A percentile compares a stretch with the other conserved stretches of the same genome.
These are phyloP conservation scores for Eucidaris tribuloides DNA, from an alignment of 35 echinoderm and acorn worm genomes.

Conservation along the genomic window DNA sequence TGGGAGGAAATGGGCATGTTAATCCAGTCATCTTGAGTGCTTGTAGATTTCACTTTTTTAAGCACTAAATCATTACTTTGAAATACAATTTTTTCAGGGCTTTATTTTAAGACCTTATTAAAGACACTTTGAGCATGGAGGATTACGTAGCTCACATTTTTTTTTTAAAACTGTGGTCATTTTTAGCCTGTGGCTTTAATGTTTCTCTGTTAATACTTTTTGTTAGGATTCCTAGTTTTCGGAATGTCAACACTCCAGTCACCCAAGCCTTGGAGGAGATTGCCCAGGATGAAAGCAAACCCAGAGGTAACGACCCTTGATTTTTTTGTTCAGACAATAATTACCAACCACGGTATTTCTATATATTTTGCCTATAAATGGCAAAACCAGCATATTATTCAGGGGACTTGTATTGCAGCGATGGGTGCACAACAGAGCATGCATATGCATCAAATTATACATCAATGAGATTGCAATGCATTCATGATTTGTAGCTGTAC, in stretches of 20 bases:
- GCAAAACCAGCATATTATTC: neutral
- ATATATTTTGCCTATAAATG: neutral
- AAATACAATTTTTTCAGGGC: no score
- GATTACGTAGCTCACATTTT: no score
- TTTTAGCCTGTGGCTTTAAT: no score
- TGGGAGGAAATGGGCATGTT: no score
- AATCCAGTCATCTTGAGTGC: no score
- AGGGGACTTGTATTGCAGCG: neutral
- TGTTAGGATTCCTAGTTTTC: conserved; percentile 1
- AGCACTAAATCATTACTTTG: no score
- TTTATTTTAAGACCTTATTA: no score
- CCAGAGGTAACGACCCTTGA: conserved; percentile 51
- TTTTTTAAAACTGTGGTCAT: no score
- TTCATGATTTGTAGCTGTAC: neutral
- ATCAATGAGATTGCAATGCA: neutral
- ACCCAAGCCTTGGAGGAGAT: conserved; percentile 75
- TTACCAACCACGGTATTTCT: neutral
- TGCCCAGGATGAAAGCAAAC: conserved; percentile 53
- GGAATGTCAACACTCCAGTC: conserved; percentile 38
- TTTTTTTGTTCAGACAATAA: neutral
- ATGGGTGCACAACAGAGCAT: neutral
- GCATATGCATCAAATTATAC: neutral
- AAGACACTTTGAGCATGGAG: no score
- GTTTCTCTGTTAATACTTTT: neutral
- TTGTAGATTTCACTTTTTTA: no score